phyloP scores from a whole-genome alignment of 2,888 invertebrate genomes.

The Yponomeuta plumbellus region DNA sequence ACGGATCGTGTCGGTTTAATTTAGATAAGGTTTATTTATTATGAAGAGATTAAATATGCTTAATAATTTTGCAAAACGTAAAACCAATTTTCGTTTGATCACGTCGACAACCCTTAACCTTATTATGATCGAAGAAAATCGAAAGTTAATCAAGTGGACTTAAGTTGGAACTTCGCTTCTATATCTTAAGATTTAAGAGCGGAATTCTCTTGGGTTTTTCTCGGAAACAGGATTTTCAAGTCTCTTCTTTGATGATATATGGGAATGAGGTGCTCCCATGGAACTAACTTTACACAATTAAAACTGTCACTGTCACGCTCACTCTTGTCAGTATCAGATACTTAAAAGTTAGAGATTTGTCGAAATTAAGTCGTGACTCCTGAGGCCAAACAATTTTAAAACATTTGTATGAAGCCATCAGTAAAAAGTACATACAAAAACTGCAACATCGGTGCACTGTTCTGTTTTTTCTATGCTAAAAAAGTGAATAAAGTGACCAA shows the following conservation, averaged over 20 bases:
- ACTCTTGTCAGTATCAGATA: no score
- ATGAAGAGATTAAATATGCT: neutral
- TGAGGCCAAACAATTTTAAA: no score
- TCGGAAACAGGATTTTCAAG: neutral
- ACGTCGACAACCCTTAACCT: constrained; percentile 2
- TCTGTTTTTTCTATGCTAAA: no score
- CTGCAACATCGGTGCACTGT: no score
- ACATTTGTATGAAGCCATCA: no score
- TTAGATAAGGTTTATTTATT: neutral
- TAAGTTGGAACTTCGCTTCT: neutral
- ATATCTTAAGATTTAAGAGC: neutral
- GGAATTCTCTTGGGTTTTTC: neutral
- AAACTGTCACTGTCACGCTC: no score
- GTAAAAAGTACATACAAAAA: no score
- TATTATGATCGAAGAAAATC: constrained; percentile 2
- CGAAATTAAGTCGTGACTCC: no score
- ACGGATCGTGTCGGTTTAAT: no score
- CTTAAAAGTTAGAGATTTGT: no score
- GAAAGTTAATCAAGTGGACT: neutral
- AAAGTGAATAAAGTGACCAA: no score
- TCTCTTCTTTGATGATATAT: neutral
- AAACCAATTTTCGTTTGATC: neutral
- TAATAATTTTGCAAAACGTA: neutral
- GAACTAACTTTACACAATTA: no score
- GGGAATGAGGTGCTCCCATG: neutral